phyloP scores from a whole-genome alignment of 1,140 invertebrate species.

The Cherax destructor region DNA sequence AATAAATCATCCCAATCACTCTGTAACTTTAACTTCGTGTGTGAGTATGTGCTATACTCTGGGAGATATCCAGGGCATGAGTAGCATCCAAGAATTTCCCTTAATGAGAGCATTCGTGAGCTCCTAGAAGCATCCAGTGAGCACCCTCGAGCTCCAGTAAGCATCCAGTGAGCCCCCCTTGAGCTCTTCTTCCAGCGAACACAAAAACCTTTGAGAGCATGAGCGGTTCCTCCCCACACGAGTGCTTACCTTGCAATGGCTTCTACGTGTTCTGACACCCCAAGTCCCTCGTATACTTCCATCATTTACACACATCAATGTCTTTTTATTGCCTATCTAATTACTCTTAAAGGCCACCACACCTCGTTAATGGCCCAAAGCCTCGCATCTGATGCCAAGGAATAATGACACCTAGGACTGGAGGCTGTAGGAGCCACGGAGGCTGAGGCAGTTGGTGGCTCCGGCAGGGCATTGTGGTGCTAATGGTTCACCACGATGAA shows the following conservation, averaged over 20 bases:
- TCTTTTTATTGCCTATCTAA: slow-evolving; percentile 67
- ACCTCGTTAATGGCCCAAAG: slow-evolving; percentile 42
- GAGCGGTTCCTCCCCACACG: slow-evolving; percentile 17
- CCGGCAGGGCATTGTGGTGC: slow-evolving; percentile 47
- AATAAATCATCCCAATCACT: too few species aligned
- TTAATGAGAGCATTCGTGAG: too few species aligned
- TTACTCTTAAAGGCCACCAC: slow-evolving; percentile 60
- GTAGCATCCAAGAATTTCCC: too few species aligned
- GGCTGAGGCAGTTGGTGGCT: slow-evolving; percentile 11
- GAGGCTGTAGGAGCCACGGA: not conserved
- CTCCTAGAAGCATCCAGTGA: too few species aligned
- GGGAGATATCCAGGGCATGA: too few species aligned
- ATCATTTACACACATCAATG: slow-evolving; percentile 66
- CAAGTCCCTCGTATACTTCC: slow-evolving; percentile 59
- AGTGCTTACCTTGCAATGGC: slow-evolving; percentile 60
- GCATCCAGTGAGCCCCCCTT: too few species aligned
- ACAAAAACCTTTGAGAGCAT: too few species aligned
- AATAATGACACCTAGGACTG: slow-evolving; percentile 19
- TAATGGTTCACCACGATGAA: slow-evolving; percentile 54
- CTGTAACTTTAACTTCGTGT: too few species aligned
- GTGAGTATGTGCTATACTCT: too few species aligned
- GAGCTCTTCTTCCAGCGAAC: too few species aligned
- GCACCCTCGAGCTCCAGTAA: too few species aligned
- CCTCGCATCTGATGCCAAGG: slow-evolving; percentile 9
- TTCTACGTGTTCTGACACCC: slow-evolving; percentile 38